Percentiles rank a stretch among this genome's conserved stretches.
Evolutionary conservation across 1,140 invertebrate species (phyloP).

Genomic region (Diorhabda sublineata): DNA sequence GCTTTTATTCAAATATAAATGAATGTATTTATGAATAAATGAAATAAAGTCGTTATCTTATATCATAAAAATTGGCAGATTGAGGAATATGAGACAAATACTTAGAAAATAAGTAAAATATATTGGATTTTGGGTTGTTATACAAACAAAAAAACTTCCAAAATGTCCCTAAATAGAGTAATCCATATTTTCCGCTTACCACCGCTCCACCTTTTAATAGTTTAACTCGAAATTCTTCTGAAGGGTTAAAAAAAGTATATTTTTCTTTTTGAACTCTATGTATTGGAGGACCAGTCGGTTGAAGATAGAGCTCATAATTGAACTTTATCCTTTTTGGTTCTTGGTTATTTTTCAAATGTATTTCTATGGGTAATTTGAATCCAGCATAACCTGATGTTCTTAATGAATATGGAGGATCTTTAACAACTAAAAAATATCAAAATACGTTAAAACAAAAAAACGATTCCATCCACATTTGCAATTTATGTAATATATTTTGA

Average conservation of each 20-base stretch:
- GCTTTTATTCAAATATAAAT: too few relatives aligned
- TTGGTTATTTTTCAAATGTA: constrained; percentile 87
- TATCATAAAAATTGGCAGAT: too few relatives aligned
- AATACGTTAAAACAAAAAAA: constrained; percentile 10
- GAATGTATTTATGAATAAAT: too few relatives aligned
- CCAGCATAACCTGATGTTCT: constrained; percentile 93
- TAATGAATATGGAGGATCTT: constrained; percentile 87
- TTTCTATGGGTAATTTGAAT: constrained; percentile 84
- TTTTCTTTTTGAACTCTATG: constrained; percentile 71
- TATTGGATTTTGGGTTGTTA: too few relatives aligned
- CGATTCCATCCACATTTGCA: neutral
- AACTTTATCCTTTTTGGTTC: constrained; percentile 85
- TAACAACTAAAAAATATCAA: constrained; percentile 62
- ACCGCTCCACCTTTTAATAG: constrained; percentile 82
- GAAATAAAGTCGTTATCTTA: too few relatives aligned
- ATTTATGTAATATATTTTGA: constrained; percentile 15
- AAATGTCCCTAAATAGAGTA: too few relatives aligned
- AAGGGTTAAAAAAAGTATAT: constrained; percentile 71
- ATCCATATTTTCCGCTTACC: constrained; percentile 15
- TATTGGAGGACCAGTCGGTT: constrained; percentile 66
- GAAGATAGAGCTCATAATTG: constrained; percentile 81
- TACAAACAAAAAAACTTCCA: too few relatives aligned
- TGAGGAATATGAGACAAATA: too few relatives aligned
- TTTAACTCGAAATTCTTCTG: constrained; percentile 84
- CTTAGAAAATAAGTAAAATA: too few relatives aligned